phyloP scores from a whole-genome alignment of 2,797 vertebrate genomes.

The Spinus olivaceus region DNA sequence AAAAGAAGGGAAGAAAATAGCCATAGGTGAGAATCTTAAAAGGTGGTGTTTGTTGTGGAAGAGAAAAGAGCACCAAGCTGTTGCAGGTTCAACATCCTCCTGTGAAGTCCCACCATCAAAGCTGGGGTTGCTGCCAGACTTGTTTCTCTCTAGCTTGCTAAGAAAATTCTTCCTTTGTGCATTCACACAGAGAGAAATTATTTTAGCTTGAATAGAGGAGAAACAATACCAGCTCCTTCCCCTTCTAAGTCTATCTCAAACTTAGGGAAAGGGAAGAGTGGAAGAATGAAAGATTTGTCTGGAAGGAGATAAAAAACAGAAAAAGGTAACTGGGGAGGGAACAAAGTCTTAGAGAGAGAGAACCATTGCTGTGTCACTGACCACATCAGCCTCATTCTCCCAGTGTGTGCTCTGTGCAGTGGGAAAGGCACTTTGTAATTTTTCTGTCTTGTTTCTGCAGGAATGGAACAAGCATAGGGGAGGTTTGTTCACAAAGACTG shows the following conservation, averaged over 20 bases:
- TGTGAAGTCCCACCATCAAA: constrained; percentile 44
- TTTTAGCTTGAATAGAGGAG: constrained; percentile 5
- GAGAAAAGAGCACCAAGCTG: constrained; percentile 28
- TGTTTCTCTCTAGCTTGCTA: neutral
- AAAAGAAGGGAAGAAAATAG: constrained; percentile 17
- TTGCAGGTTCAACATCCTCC: neutral
- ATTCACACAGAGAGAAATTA: neutral
- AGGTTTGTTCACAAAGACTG: neutral
- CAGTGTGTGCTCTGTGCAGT: neutral
- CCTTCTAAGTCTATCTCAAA: neutral
- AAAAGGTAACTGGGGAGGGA: neutral
- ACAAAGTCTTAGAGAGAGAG: neutral
- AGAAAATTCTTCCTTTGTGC: constrained; percentile 9
- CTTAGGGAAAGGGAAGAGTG: neutral
- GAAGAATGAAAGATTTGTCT: neutral
- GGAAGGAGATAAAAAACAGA: neutral
- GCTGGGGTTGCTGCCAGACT: neutral
- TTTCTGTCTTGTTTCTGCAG: neutral
- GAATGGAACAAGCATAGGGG: neutral
- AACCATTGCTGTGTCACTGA: neutral
- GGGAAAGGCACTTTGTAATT: neutral
- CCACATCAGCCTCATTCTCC: neutral
- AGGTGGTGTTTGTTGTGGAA: constrained; percentile 21
- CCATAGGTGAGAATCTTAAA: constrained; percentile 36
- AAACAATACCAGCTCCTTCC: neutral